Conservation (phyloP, 2,888 invertebrate genomes). For the Apodemia zela region DNA sequence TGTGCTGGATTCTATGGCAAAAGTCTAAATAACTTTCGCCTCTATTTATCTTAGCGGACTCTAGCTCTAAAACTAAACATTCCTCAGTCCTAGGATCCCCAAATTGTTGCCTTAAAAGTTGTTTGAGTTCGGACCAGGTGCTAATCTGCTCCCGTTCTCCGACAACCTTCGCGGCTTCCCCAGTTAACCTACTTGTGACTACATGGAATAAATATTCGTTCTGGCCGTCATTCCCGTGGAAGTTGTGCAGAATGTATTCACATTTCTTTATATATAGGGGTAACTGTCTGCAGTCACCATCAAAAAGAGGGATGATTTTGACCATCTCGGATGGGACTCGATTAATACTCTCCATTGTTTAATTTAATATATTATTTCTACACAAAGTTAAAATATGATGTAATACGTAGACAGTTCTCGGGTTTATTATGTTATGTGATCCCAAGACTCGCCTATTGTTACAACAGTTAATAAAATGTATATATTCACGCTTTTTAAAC, state of each 20-base stretch:
- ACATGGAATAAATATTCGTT: conserved; percentile 28
- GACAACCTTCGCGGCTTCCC: conserved; percentile 26
- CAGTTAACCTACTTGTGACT: conserved; percentile 27
- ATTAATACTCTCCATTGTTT: conserved; percentile 17
- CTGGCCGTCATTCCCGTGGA: conserved; percentile 17
- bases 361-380: conserved; percentile 1
- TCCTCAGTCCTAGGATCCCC: conserved; percentile 28
- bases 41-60: conserved; percentile 23
- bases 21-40: conserved; percentile 30
- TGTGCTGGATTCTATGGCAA: conserved; percentile 29
- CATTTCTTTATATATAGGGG: conserved; percentile 25
- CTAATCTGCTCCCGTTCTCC: conserved; percentile 26
- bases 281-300: conserved; percentile 18
- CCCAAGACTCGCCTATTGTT: not conserved
- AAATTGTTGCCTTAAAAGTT: conserved; percentile 24
- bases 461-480: not conserved
- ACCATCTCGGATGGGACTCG: conserved; percentile 18
- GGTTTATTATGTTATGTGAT: not conserved
- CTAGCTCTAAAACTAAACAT: conserved; percentile 27
- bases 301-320: conserved; percentile 20
- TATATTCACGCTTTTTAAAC: not conserved
- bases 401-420: not conserved
- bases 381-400: not conserved
- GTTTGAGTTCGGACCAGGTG: conserved; percentile 25
- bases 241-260: conserved; percentile 22